Base-by-base conservation (phyloP, 2,113 vertebrate species). In the Balaeniceps rex region DNA sequence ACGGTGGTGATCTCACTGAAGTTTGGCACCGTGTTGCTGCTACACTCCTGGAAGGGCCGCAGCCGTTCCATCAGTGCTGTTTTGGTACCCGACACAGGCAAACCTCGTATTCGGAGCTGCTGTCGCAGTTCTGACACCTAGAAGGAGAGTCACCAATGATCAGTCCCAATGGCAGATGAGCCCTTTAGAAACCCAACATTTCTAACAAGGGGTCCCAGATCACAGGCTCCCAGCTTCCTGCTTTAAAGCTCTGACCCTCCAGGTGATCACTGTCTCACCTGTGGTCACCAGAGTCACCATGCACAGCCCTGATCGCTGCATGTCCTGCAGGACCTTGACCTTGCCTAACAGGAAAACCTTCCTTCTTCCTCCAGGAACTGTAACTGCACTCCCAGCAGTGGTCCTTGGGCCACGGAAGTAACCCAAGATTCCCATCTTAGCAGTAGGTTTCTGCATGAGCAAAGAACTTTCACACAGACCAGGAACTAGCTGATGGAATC, bases 101-200 rank as follows among this genome's bases (percentile, higher is more conserved):
- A 98, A 28, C 99, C 99, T 13, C 99, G 98, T 61, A 99, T 99
- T 57, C 99, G 98, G 78, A 99, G 98, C 97, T 99, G 99, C 96
- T 99, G 99, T 78, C 99, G 98, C 75, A 99, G 97, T 88, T 99
- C 99, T 3, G 99, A 99, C 14, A 99, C 99, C 99, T 99, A 31
- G 7, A 70, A 83, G 18, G 75, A 87, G 68, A 93, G 70, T 5
- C 47, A 69, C 44, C 25, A 10, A 5, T 3, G 2, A 19, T 87
- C 58, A 90, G 63, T 26, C 49, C 25, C 34, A 18, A 4, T 1
- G 57, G 21, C 29, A 78, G 58, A 10, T 0, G 7, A 71, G 19
- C 14, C 40, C 47, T 82, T 71, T 21, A 64, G n/a, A 64, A 82
- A 94, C 8, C 1, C 12, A 42, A 7, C 10, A 58, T 38, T 83